Evolutionary conservation across 2,888 invertebrate species (phyloP).

Genomic region (Macrosiphum euphorbiae): DNA sequence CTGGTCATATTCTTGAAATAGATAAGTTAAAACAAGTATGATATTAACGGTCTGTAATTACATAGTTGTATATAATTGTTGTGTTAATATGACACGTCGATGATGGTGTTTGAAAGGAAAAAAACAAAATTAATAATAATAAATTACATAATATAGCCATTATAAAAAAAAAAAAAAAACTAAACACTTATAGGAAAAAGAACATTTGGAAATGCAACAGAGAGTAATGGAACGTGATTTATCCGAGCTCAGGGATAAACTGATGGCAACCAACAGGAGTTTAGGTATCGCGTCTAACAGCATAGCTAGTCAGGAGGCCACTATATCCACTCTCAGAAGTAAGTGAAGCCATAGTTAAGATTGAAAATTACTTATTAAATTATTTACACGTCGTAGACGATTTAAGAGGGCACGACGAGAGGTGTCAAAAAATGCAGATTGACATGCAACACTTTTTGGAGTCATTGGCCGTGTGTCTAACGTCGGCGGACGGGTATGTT

Average conservation of each 20-base stretch:
- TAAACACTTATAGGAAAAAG: constrained; percentile 75
- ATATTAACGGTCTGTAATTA: neutral
- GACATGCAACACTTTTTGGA: constrained; percentile 80
- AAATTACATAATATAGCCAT: neutral
- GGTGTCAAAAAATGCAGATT: constrained; percentile 77
- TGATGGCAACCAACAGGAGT: constrained; percentile 77
- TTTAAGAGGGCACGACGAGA: constrained; percentile 79
- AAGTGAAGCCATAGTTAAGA: constrained; percentile 64
- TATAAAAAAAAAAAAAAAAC: neutral
- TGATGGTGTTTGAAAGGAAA: neutral
- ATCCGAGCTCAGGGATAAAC: constrained; percentile 78
- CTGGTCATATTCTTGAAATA: constrained; percentile 79
- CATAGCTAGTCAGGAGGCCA: constrained; percentile 79
- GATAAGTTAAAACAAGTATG: constrained; percentile 78
- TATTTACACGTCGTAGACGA: constrained; percentile 74
- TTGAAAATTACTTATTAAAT: neutral
- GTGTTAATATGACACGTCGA: neutral
- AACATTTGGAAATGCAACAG: constrained; percentile 80
- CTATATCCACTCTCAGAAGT: constrained; percentile 80
- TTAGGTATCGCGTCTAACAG: constrained; percentile 79
- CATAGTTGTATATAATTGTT: neutral
- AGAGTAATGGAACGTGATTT: constrained; percentile 82
- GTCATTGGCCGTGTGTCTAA: constrained; percentile 75
- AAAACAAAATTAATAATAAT: neutral
- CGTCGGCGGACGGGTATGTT: constrained; percentile 55